Evolutionary conservation across 2,113 vertebrate species (phyloP).

Genomic region (Myiopsitta monachus): DNA sequence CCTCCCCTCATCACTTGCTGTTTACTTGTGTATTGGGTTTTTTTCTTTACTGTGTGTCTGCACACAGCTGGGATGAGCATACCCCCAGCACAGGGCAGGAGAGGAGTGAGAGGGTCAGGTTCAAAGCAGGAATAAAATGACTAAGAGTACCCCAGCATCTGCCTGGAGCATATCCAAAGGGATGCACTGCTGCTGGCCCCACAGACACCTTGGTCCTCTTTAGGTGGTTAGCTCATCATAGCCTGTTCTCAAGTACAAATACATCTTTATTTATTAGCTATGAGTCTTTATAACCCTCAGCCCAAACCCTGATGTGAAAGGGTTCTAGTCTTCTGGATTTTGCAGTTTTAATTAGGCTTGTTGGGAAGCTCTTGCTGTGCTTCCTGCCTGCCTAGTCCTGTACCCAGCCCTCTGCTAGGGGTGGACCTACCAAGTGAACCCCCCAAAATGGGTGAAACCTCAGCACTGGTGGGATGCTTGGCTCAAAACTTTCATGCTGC

Average conservation of each 20-base stretch:
- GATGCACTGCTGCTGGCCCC: background rate
- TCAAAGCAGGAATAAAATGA: background rate
- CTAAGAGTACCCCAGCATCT: background rate
- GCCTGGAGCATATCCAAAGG: background rate
- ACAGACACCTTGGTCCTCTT: background rate
- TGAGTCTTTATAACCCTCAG: background rate
- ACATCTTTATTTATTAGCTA: background rate
- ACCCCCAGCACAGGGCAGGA: rapidly evolving
- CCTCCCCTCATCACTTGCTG: background rate
- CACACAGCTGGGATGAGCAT: background rate
- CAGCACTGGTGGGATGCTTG: rapidly evolving
- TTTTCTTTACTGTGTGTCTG: background rate
- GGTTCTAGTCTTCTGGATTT: background rate
- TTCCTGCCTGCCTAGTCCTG: background rate
- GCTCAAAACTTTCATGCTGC: background rate
- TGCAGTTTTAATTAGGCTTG: background rate
- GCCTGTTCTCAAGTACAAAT: background rate
- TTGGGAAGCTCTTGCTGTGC: background rate
- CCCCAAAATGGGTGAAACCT: background rate
- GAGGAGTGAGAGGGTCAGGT: background rate
- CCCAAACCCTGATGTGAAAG: background rate
- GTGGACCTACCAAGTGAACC: background rate
- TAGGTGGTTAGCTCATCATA: background rate
- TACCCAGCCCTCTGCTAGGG: background rate
- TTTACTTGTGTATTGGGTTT: background rate